Conservation (phyloP, 2,888 invertebrate species). For the Cryptosula pallasiana region DNA sequence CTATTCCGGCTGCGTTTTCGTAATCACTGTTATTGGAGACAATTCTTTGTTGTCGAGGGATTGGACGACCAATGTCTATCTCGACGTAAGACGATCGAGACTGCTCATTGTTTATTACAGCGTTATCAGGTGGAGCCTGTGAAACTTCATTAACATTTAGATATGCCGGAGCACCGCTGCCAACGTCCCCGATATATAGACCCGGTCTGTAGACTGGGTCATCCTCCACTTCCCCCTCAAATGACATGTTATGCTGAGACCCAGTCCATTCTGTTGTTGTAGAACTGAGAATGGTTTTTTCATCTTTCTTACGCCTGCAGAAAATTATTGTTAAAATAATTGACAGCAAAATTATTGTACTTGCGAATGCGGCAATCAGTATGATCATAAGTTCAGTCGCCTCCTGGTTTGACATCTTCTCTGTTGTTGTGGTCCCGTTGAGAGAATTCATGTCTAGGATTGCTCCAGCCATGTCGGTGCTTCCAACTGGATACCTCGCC, state of each 20-base stretch:
- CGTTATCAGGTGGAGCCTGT: background rate
- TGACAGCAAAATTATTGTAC: background rate
- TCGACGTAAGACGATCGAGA: background rate
- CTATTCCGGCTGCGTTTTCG: constrained; percentile 1
- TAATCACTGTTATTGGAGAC: constrained; percentile 3
- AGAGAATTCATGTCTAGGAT: no score
- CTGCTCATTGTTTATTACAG: background rate
- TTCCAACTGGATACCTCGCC: no score
- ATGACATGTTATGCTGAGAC: background rate
- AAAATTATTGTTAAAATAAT: background rate
- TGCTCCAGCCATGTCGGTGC: no score
- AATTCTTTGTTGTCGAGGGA: background rate
- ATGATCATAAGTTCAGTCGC: background rate
- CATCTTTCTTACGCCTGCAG: constrained; percentile 12
- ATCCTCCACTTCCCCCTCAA: background rate
- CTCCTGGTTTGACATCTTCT: no score
- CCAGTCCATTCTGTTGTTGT: background rate
- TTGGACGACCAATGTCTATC: background rate
- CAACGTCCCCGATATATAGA: background rate
- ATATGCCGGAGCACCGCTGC: background rate
- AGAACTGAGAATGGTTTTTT: background rate
- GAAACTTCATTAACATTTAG: background rate
- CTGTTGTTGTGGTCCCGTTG: no score
- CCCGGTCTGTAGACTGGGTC: constrained; percentile 5
- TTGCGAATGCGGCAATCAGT: background rate